Base-by-base conservation (phyloP, 23 tunicate genomes). In the Ciona savignyi region DNA sequence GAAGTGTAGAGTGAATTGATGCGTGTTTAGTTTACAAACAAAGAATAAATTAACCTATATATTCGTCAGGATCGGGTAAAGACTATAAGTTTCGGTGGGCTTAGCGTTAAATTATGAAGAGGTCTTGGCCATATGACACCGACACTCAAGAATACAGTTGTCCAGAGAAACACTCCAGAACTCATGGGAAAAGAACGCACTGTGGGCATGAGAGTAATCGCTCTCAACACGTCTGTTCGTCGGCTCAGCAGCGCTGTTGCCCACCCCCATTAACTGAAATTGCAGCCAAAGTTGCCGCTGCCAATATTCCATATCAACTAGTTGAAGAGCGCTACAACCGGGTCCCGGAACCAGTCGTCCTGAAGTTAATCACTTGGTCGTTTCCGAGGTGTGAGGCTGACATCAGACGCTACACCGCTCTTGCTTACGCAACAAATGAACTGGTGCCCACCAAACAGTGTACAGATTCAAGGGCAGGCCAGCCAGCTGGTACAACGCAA, bases 381-480 rank as follows among this genome's bases (percentile, higher is more conserved):
- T 86, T 86, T 69, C 93, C 93, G 4, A 79, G 93, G 21, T 75
- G 31, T 27, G 93, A 86, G 61, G 77, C 74, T 19, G 93, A 86
- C 71, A 86, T 86, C 27, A 70, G 85, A 25, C 74, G 93, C 51
- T 86, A 86, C 76, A 86, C 85, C 32, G 93, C 93, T 11, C 76
- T 83, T 63, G 35, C 88, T 11, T 75, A 66, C 51, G 81, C 42
- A 34, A 35, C 63, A 15, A 22, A 32, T 51, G 66, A 69, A 23
- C 66, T 33, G 0, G 20, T 29, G 25, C 20, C n/a, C 20, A 4
- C 68, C 34, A 81, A 64, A 69, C 73, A 69, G 15, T 42, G 56
- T 15, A 15, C 11, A 42, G 56, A 42, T 9, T 15, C 56, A 6
- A 9, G 56, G 15, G 11, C 9, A 23, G 73, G 73, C 73, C 49